phyloP scores from a whole-genome alignment of 2,797 vertebrate genomes.

The Chiroxiphia lanceolata region DNA sequence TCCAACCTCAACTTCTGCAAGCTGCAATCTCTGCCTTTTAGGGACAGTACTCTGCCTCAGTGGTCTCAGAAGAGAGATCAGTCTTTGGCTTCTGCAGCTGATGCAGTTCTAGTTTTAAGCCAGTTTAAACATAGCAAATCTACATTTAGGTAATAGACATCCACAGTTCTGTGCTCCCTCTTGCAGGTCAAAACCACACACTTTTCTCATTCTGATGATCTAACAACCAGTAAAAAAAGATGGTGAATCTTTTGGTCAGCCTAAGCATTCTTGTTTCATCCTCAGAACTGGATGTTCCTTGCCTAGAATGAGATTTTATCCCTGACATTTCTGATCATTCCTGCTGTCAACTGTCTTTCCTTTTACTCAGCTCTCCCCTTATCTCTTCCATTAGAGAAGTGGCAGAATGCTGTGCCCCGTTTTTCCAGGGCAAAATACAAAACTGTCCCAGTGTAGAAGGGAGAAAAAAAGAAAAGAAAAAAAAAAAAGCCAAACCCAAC shows the following conservation, averaged over 20 bases:
- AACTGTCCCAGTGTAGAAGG: background rate
- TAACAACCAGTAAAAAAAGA: background rate
- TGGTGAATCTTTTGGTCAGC: background rate
- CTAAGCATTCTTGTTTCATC: background rate
- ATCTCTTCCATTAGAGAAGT: background rate
- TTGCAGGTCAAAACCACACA: background rate
- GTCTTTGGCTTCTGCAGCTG: background rate
- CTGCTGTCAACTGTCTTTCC: background rate
- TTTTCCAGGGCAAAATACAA: background rate
- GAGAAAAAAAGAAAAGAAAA: accelerated
- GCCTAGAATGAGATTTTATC: background rate
- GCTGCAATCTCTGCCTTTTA: background rate
- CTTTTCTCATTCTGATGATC: background rate
- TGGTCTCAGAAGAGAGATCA: background rate
- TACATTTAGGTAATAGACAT: background rate
- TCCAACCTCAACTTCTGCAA: background rate
- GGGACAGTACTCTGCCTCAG: background rate
- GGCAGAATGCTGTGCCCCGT: background rate
- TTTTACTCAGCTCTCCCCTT: background rate
- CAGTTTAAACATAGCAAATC: background rate
- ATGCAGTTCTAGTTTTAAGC: background rate
- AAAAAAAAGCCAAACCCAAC: background rate
- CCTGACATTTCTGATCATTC: background rate
- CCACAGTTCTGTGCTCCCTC: background rate
- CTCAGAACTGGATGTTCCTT: slow-evolving; percentile 28